Evolutionary conservation across 2,113 vertebrate genomes (phyloP).

Genomic region (Apteryx owenii): DNA sequence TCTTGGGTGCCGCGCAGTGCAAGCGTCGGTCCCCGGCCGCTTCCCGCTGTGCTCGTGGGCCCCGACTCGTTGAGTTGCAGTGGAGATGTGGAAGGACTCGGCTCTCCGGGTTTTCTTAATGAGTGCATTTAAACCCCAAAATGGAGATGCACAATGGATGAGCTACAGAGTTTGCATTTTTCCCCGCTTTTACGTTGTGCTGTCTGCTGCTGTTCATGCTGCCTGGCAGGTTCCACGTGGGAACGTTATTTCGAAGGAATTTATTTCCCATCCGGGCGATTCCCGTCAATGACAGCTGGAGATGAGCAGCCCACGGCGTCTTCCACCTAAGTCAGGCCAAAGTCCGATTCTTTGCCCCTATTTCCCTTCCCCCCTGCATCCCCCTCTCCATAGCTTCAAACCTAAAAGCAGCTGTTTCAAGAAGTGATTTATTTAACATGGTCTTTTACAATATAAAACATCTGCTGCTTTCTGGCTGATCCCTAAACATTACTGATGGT

Average conservation of each 20-base stretch:
- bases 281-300: neutral
- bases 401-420: slow-evolving; percentile 16
- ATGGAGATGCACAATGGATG: neutral
- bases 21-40: neutral
- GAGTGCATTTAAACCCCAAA: neutral
- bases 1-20: neutral
- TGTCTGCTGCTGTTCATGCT: neutral
- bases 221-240: neutral
- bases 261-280: neutral
- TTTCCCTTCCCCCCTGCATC: neutral
- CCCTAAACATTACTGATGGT: neutral
- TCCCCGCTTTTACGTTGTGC: neutral
- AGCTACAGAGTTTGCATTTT: neutral
- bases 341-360: neutral
- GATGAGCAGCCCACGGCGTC: neutral
- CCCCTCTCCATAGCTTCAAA: neutral
- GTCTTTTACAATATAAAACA: slow-evolving; percentile 6
- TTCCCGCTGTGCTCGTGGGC: neutral
- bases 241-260: neutral
- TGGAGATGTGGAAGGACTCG: accelerated
- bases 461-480: slow-evolving; percentile 32
- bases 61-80: accelerated
- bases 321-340: neutral
- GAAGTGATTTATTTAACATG: neutral
- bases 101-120: neutral